Evolutionary conservation across 2,113 vertebrate species (phyloP).

Genomic region (Leiothrix lutea): DNA sequence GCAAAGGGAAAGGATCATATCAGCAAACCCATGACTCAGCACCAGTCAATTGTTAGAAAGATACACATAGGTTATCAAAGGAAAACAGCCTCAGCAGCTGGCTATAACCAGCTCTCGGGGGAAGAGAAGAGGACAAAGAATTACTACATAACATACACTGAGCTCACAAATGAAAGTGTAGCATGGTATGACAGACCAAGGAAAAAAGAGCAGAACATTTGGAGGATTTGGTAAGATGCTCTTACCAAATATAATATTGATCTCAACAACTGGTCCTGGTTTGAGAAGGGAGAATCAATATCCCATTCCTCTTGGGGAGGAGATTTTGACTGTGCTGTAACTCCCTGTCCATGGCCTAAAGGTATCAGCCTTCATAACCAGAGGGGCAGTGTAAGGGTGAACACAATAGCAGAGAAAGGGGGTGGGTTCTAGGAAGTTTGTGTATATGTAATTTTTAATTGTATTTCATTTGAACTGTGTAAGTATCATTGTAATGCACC

Average conservation of each 20-base stretch:
- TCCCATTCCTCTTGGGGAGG: neutral
- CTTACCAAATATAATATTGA: neutral
- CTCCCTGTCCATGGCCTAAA: neutral
- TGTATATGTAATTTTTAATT: neutral
- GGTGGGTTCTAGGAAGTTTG: neutral
- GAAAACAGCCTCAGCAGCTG: neutral
- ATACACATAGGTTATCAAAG: neutral
- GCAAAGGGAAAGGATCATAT: neutral
- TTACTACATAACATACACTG: neutral
- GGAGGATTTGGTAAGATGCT: neutral
- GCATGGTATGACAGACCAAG: neutral
- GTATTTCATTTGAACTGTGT: neutral
- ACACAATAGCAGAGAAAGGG: neutral
- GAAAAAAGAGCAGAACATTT: neutral
- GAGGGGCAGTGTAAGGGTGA: neutral
- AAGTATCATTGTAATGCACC: neutral
- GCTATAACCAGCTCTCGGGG: neutral
- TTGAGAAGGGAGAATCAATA: neutral
- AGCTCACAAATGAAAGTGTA: neutral
- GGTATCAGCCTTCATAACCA: neutral
- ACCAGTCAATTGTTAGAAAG: neutral
- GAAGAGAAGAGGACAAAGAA: neutral
- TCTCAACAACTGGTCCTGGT: neutral
- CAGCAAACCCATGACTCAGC: neutral
- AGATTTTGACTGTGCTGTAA: neutral